Base-by-base conservation (phyloP, 2,797 vertebrate species). In the Xerus rutilus region DNA sequence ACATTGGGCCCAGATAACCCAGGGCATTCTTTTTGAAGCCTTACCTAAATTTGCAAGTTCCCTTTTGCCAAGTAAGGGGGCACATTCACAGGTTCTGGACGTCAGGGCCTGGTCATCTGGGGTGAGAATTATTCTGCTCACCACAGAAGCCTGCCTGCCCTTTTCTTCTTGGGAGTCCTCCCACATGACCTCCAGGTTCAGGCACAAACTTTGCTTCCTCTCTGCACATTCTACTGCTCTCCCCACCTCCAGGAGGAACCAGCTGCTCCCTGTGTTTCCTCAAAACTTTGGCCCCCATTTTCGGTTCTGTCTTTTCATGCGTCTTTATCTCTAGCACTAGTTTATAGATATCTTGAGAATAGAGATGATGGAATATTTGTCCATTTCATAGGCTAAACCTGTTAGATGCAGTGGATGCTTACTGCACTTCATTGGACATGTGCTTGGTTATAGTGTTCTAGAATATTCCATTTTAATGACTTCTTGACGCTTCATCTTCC, bases 331-430 rank as follows among this genome's bases (percentile, higher is more conserved):
- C 23, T 30, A 77, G 2, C 28, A 11, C 59, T 35, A 73, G 17
- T 20, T 7, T 76, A 15, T 8, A 45, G 47, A 49, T n/a, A 18
- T 93, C 93, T 47, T 69, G 18, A 94, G 28, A 9, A 78, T 0
- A 59, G 62, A 85, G 77, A 69, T 9, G 17, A 52, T 28, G 7
- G 69, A 4, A 54, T 13, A 47, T 43, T 28, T 70, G 30, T 15
- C 11, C 1, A 7, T 3, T 70, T 57, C 32, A 81, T 35, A 62
- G 11, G 18, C 28, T 14, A 18, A 76, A 2, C 11, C 5, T 17
- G n/a, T 32, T 6, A 77, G 0, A 5, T 35, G 57, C 28, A 92
- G 11, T 0, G 0, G 20, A 15, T 35, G 3, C n/a, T 85, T 32
- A 57, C 23, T 72, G 62, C 8, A 14, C 32, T 57, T 84, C 8